Evolutionary conservation across 2,888 invertebrate genomes (phyloP), one percentile per base, ranked within the genome.

Genomic region (Blastobasis adustella): DNA sequence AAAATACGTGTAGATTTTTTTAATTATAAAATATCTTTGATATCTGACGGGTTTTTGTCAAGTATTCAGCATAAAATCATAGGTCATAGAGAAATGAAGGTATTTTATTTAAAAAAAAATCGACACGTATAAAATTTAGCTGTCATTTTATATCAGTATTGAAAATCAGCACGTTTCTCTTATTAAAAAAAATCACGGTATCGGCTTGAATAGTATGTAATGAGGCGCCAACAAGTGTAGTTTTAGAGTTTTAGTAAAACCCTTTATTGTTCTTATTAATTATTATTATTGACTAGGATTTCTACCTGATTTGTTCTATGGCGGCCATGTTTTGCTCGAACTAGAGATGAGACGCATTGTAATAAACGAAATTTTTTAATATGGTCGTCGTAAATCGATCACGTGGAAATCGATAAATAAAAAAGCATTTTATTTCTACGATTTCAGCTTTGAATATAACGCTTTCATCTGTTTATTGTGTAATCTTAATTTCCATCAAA

Each of bases 371-470:
- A 39, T 49, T 46, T 10, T 43, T 46, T 37, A 23, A 42, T 10
- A 10, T 46, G 42, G 42, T 50, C 42, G 42, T 46, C 45, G 49
- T 45, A 42, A 41, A 50, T 42, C 42, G 46, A 23, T 41, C 45
- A 10, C 37, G 8, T 36, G 36, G 41, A 49, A 48, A 49, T 48
- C 41, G 40, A 49, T 47, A 46, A 39, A 36, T 10, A 43, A n/a
- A 6, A n/a, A 49, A 46, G 9, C 40, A 58, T 61, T 60, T 62
- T 51, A 61, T 75, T 80, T 80, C 76, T 80, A 78, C 74, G 50
- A 68, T 70, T 69, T 73, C 78, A 79, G 81, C 69, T 79, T 79
- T 77, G 75, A 70, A 71, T 57, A 66, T 67, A 63, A 63, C 53
- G 63, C 62, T 61, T 49, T 40, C 6, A 47, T 40, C 23, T 47